phyloP scores from a whole-genome alignment of 1,140 invertebrate species.

The Ceratina australensis region DNA sequence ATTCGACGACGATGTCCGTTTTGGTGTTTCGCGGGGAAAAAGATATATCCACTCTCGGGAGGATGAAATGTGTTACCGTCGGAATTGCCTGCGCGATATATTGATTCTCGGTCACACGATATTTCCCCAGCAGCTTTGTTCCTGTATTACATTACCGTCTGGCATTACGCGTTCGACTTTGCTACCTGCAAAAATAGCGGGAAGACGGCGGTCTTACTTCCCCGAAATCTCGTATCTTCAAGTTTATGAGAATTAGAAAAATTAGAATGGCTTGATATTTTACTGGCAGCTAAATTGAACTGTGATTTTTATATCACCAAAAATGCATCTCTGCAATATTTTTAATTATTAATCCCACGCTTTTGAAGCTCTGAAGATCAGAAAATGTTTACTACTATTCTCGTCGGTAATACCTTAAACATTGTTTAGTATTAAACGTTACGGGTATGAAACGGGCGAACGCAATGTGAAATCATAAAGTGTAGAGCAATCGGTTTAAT shows the following conservation, averaged over 20 bases:
- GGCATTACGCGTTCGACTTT: slow-evolving; percentile 56
- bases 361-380: too few species aligned
- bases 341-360: too few species aligned
- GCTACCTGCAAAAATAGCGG: slow-evolving; percentile 51
- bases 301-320: too few species aligned
- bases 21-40: slow-evolving; percentile 19
- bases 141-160: slow-evolving; percentile 59
- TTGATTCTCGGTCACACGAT: slow-evolving; percentile 60
- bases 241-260: too few species aligned
- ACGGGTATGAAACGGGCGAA: too few species aligned
- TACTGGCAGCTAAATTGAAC: too few species aligned
- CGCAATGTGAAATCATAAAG: neutral
- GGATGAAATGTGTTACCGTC: neutral
- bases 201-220: neutral
- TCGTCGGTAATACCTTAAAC: too few species aligned
- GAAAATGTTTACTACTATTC: too few species aligned
- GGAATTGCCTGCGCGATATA: slow-evolving; percentile 56
- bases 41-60: neutral
- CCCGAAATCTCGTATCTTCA: neutral
- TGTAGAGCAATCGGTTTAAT: neutral
- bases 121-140: slow-evolving; percentile 61
- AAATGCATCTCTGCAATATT: too few species aligned
- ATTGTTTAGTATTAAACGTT: too few species aligned
- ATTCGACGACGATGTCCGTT: slow-evolving; percentile 31
- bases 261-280: too few species aligned